Evolutionary conservation across 2,888 invertebrate genomes (phyloP).

Genomic region (Stegophylla sp.): DNA sequence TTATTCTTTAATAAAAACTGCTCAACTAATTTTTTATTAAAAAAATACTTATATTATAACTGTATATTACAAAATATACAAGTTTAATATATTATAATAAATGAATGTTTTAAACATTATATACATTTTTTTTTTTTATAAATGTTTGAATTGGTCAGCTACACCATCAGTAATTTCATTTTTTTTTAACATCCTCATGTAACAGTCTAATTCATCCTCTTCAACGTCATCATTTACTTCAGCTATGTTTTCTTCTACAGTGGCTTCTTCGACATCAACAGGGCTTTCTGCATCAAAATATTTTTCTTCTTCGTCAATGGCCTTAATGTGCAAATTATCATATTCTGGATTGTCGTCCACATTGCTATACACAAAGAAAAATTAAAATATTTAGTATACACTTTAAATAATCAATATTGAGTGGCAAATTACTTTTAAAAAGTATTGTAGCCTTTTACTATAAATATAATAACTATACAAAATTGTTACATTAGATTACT

Average conservation of each 20-base stretch:
- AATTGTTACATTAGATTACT: too few relatives aligned
- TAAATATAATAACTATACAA: too few relatives aligned
- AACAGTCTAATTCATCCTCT: constrained; percentile 59
- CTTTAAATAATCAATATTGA: too few relatives aligned
- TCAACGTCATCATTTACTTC: constrained; percentile 15
- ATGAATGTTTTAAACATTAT: too few relatives aligned
- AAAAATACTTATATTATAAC: too few relatives aligned
- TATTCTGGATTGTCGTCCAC: constrained; percentile 83
- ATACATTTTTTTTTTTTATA: constrained; percentile 39
- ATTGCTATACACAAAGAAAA: constrained; percentile 65
- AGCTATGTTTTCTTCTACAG: constrained; percentile 60
- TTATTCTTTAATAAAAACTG: too few relatives aligned
- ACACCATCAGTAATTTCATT: constrained; percentile 53
- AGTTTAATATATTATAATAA: too few relatives aligned
- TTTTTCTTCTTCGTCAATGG: constrained; percentile 85
- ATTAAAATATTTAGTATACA: constrained; percentile 32
- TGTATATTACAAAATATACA: too few relatives aligned
- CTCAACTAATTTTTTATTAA: too few relatives aligned
- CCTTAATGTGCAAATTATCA: constrained; percentile 76
- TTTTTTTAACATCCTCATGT: constrained; percentile 46
- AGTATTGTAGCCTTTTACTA: too few relatives aligned
- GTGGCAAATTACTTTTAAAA: too few relatives aligned
- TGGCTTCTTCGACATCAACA: constrained; percentile 65
- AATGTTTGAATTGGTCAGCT: constrained; percentile 42
- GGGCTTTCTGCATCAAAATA: constrained; percentile 88